These are phyloP conservation scores for Drosophila testacea DNA, from an alignment of 2,888 invertebrate genomes.

Conservation along the genomic window DNA sequence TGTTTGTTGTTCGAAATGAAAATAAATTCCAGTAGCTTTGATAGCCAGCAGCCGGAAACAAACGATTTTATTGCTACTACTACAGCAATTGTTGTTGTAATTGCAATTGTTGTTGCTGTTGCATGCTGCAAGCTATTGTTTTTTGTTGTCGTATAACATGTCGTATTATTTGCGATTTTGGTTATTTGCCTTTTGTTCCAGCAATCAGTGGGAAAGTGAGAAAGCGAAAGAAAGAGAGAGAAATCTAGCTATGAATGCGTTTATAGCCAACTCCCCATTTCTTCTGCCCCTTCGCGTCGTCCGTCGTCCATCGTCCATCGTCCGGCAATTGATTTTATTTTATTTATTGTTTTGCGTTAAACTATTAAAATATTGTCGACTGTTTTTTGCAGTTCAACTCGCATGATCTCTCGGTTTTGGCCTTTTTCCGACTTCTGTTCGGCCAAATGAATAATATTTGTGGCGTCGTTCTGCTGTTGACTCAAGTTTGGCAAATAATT, in stretches of 20 bases:
- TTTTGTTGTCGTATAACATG: slow-evolving; percentile 69
- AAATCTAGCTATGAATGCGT: slow-evolving; percentile 30
- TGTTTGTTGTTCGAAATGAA: slow-evolving; percentile 65
- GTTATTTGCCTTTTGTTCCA: slow-evolving; percentile 74
- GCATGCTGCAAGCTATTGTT: slow-evolving; percentile 51
- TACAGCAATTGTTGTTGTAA: slow-evolving; percentile 61
- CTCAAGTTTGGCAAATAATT: slow-evolving; percentile 81
- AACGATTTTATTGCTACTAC: slow-evolving; percentile 78
- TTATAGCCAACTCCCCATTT: slow-evolving; percentile 47
- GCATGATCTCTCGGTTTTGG: slow-evolving; percentile 39
- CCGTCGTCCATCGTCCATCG: slow-evolving; percentile 19
- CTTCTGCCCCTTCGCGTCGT: slow-evolving; percentile 13
- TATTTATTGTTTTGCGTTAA: slow-evolving; percentile 82
- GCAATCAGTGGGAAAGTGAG: slow-evolving; percentile 25
- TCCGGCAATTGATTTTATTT: slow-evolving; percentile 77
- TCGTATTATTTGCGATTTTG: slow-evolving; percentile 79
- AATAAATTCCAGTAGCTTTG: slow-evolving; percentile 77
- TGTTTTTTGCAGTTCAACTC: slow-evolving; percentile 54
- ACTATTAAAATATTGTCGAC: slow-evolving; percentile 81
- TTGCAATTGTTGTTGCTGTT: slow-evolving; percentile 52
- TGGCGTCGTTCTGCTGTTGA: slow-evolving; percentile 79
- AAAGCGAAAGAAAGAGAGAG: slow-evolving; percentile 8
- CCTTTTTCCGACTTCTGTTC: slow-evolving; percentile 32
- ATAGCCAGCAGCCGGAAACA: slow-evolving; percentile 71
- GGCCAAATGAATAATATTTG: slow-evolving; percentile 64